These are phyloP conservation scores for Pogonocichla stellata DNA, from an alignment of 2,113 vertebrate genomes.

Conservation along the genomic window DNA sequence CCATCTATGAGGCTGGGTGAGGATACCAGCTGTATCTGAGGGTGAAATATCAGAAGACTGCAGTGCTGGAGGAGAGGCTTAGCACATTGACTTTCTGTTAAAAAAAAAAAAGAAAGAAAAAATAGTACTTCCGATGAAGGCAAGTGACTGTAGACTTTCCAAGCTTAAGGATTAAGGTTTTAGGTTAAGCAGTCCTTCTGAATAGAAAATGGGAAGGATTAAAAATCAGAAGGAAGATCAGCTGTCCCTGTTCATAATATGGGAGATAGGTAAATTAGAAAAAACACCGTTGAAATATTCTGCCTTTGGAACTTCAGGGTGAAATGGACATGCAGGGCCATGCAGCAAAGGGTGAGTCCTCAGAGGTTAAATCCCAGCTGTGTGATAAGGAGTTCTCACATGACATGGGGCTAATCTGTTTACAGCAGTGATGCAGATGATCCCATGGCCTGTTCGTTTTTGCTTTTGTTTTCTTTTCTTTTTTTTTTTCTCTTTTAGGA, in stretches of 20 bases:
- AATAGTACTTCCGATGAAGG: constrained; percentile 51
- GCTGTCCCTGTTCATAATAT: constrained; percentile 24
- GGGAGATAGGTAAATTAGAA: constrained; percentile 36
- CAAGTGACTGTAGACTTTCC: constrained; percentile 66
- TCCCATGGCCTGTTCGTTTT: background rate
- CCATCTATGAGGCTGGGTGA: background rate
- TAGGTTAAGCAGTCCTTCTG: constrained; percentile 69
- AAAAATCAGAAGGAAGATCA: constrained; percentile 64
- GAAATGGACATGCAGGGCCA: background rate
- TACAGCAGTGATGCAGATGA: constrained; percentile 13
- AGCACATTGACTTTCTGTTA: constrained; percentile 60
- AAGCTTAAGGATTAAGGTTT: constrained; percentile 70
- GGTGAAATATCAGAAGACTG: constrained; percentile 57
- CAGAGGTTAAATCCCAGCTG: background rate
- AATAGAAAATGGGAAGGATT: constrained; percentile 58
- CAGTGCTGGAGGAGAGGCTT: constrained; percentile 70
- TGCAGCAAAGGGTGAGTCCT: background rate
- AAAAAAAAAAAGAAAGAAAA: background rate
- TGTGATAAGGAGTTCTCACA: constrained; percentile 5
- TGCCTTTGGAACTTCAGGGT: background rate
- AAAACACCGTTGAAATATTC: background rate
- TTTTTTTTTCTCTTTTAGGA: background rate
- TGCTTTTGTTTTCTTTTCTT: background rate
- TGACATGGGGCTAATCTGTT: constrained; percentile 19
- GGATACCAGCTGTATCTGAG: constrained; percentile 29